Base-by-base conservation (phyloP, 1,140 invertebrate species). In the Drosophila rhopaloa region DNA sequence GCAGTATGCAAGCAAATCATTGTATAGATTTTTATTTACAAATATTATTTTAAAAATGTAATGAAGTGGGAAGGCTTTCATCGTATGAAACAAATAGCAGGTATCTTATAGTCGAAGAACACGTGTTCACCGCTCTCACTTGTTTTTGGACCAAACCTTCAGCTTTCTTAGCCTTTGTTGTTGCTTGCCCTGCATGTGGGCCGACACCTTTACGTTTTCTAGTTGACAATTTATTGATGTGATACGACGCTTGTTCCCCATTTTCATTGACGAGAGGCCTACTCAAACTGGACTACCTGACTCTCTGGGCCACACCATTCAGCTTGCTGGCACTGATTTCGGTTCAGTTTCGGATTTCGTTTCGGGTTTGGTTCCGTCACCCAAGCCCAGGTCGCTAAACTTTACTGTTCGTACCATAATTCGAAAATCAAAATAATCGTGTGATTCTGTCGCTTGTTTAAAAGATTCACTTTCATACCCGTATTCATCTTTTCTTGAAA, bases 201-300 rank as follows among this genome's bases (percentile, higher is more conserved):
- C 32, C 50, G 50, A 50, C 27, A 32, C 48, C 5, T 32, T 35
- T 5, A 10, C 8, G 48, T 53, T 53, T 32, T 6, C 14, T n/a
- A 35, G 14, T n/a, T 19, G 50, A 53, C 50, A 53, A 53, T 53
- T 53, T 53, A 53, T 53, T 53, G 32, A 37, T 51, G 14, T 37
- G 48, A 51, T 37, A 11, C 29, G 4, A 51, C 48, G 29, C 10
- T 51, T 37, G 48, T 51, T 13, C 14, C 14, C 9, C 19, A 46
- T 53, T 37, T 53, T 53, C 32, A 53, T 53, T 53, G 50, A 53
- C 14, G 8, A 53, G 10, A 37, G 14, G 14, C 32, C 32, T 19
- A 16, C 32, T 53, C 32, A 4, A 53, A 37, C 50, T 19, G 32
- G 32, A 53, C 32, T 53, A 53, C 32, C 8, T 53, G 50, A 16